phyloP scores from a whole-genome alignment of 35 echinoderm and acorn worm species.

The Heliocidaris tuberculata region DNA sequence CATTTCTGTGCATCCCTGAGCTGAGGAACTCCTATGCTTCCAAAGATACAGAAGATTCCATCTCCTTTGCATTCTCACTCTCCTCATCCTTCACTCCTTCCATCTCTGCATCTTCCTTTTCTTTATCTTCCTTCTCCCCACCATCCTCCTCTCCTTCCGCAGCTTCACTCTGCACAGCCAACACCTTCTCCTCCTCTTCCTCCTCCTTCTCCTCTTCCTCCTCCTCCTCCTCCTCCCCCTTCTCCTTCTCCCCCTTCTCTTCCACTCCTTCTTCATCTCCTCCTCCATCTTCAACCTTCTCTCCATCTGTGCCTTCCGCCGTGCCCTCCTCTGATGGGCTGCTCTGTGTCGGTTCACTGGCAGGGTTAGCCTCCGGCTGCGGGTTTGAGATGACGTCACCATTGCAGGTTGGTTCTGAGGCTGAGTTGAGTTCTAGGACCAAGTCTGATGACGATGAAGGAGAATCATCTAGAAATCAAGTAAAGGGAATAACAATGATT shows the following conservation, averaged over 20 bases:
- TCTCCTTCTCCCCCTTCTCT: background rate
- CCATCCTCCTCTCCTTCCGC: background rate
- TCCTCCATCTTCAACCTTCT: background rate
- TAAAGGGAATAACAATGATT: too few relatives aligned
- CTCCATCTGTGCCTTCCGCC: background rate
- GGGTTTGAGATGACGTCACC: background rate
- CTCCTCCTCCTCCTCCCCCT: background rate
- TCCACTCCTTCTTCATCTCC: background rate
- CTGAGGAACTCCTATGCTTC: background rate
- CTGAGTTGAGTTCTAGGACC: constrained; percentile 7
- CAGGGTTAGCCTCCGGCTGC: background rate
- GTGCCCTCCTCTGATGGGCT: background rate
- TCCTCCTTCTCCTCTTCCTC: too few relatives aligned
- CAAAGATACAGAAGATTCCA: background rate
- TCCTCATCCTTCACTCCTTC: background rate
- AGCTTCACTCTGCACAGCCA: background rate
- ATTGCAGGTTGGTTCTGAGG: background rate
- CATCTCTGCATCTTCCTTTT: background rate
- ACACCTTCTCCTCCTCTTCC: background rate
- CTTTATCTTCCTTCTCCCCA: background rate
- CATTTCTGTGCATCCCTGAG: background rate
- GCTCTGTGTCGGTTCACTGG: background rate
- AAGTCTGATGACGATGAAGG: background rate
- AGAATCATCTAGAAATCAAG: background rate
- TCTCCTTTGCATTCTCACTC: background rate